phyloP scores from a whole-genome alignment of 2,113 vertebrate genomes.

The Xyrauchen texanus region DNA sequence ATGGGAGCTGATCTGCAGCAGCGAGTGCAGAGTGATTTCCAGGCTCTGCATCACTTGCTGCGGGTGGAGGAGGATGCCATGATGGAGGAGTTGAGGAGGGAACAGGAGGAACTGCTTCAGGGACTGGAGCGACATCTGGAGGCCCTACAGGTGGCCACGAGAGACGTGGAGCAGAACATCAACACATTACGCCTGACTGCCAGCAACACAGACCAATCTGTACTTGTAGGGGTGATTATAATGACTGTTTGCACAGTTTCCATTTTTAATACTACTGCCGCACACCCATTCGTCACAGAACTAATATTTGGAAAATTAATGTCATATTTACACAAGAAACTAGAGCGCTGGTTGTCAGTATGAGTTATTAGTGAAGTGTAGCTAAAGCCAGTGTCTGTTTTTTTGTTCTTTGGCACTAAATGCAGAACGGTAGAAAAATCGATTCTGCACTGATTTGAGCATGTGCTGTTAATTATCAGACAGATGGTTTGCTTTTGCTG shows the following conservation, averaged over 20 bases:
- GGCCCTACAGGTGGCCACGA: conserved; percentile 58
- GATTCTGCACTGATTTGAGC: conserved; percentile 8
- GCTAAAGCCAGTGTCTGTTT: not conserved
- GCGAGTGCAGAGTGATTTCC: conserved; percentile 75
- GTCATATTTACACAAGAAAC: conserved; percentile 9
- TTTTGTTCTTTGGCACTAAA: not conserved
- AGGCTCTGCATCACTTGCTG: conserved; percentile 77
- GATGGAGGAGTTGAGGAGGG: conserved; percentile 70
- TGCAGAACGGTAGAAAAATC: not conserved
- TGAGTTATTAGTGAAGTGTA: conserved; percentile 15
- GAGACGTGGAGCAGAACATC: conserved; percentile 69
- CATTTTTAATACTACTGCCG: not conserved
- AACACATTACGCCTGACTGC: conserved; percentile 58
- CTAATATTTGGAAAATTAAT: conserved; percentile 8
- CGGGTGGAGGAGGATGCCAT: conserved; percentile 73
- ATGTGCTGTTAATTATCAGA: conserved; percentile 33
- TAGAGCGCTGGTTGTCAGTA: not conserved
- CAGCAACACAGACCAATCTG: conserved; percentile 50
- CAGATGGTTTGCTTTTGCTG: not conserved
- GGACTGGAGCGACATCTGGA: conserved; percentile 66
- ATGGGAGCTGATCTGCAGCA: conserved; percentile 68
- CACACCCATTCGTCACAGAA: not conserved
- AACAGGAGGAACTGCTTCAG: conserved; percentile 69
- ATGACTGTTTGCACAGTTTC: not conserved
- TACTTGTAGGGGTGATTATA: conserved; percentile 70